phyloP scores from a whole-genome alignment of 1,140 invertebrate genomes.

The Drosophila arizonae region DNA sequence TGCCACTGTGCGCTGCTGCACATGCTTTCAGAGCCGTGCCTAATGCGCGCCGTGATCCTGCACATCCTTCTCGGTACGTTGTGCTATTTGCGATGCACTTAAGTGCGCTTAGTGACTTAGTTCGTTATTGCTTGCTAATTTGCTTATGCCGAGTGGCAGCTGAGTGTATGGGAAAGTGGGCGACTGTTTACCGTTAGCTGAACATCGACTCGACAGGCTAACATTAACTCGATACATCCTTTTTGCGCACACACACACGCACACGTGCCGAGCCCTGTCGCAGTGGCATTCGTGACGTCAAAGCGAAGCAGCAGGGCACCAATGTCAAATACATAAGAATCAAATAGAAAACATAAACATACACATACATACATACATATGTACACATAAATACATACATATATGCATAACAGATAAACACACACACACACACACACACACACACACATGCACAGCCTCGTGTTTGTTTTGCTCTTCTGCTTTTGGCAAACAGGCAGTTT shows the following conservation, averaged over 20 bases:
- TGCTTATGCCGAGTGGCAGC: not conserved
- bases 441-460: not conserved
- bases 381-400: not conserved
- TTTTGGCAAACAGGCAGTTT: conserved; percentile 35
- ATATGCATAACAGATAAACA: not conserved
- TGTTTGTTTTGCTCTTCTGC: conserved; percentile 29
- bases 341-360: not conserved
- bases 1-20: conserved; percentile 5
- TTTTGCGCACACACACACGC: not conserved
- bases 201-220: not conserved
- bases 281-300: conserved; percentile 34
- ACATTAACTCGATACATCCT: conserved; percentile 16
- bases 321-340: conserved; percentile 7
- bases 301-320: conserved; percentile 9
- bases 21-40: not conserved
- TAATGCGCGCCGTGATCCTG: conserved; percentile 6
- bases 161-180: not conserved
- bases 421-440: not conserved
- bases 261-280: not conserved
- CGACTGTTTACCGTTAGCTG: not conserved
- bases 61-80: conserved; percentile 3
- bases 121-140: conserved; percentile 25
- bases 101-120: conserved; percentile 24
- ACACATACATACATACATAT: not conserved
- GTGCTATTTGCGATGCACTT: conserved; percentile 23